Percentiles rank a stretch among this genome's conserved stretches.
Conservation (phyloP, 2,113 vertebrate species). For the Hipposideros armiger region DNA sequence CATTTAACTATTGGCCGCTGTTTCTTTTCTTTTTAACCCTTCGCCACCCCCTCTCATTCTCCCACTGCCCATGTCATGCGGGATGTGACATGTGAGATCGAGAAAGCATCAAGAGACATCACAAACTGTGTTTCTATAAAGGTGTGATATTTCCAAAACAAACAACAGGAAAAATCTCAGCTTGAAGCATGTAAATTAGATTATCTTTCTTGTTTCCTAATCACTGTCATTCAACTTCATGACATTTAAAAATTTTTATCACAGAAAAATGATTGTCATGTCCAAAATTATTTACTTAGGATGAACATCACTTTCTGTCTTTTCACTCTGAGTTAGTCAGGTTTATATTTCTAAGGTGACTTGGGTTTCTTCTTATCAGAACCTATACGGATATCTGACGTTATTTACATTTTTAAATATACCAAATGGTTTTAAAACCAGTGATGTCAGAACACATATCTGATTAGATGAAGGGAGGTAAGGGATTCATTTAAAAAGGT, state of each 20-base stretch:
- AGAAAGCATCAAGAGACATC: slow-evolving; percentile 78
- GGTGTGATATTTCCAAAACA: slow-evolving; percentile 79
- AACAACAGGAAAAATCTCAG: slow-evolving; percentile 82
- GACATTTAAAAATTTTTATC: slow-evolving; percentile 82
- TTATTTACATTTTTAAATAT: neutral
- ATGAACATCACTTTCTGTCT: slow-evolving; percentile 77
- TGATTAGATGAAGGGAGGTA: neutral
- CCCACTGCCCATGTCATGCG: no score
- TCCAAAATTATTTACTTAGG: slow-evolving; percentile 76
- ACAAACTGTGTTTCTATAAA: slow-evolving; percentile 68
- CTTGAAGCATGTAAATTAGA: slow-evolving; percentile 85
- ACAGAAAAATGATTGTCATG: slow-evolving; percentile 80
- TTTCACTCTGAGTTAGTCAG: slow-evolving; percentile 65
- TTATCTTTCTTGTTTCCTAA: slow-evolving; percentile 81
- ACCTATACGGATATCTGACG: neutral
- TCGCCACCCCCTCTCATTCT: no score
- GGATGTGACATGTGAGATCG: slow-evolving; percentile 21
- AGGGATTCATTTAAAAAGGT: slow-evolving; percentile 29
- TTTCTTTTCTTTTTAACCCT: no score
- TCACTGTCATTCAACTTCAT: slow-evolving; percentile 75
- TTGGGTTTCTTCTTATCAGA: slow-evolving; percentile 55
- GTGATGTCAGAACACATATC: neutral
- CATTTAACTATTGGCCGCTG: no score
- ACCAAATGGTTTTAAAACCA: neutral
- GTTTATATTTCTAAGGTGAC: slow-evolving; percentile 70